A percentile compares a stretch with the other conserved stretches of the same genome.
These are phyloP conservation scores for Malthinus flaveolus DNA, from an alignment of 2,888 invertebrate species.

Conservation along the genomic window DNA sequence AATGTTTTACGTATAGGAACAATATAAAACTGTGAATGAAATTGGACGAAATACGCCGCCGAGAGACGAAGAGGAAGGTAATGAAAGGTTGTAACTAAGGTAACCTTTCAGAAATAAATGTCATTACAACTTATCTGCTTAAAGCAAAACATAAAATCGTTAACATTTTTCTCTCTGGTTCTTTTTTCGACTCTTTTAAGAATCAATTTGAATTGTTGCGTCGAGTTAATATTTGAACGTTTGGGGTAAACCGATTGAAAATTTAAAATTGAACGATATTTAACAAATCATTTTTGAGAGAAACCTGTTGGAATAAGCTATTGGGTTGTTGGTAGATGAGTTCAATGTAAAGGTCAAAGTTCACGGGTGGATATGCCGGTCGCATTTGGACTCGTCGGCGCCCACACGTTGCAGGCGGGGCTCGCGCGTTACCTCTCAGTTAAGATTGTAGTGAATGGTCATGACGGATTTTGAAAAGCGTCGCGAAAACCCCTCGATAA, in stretches of 20 bases:
- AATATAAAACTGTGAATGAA: neutral
- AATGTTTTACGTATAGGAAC: neutral
- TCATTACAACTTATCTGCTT: neutral
- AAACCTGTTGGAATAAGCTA: conserved; percentile 39
- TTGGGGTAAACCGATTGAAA: neutral
- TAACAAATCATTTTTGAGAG: conserved; percentile 23
- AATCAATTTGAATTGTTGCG: neutral
- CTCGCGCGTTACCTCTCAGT: conserved; percentile 29
- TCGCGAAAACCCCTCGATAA: conserved; percentile 29
- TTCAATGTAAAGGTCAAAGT: conserved; percentile 45
- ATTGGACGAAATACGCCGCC: neutral
- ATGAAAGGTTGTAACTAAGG: conserved; percentile 1
- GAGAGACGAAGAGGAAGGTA: neutral
- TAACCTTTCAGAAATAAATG: neutral
- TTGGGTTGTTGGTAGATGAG: conserved; percentile 41
- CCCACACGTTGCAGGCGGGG: conserved; percentile 39
- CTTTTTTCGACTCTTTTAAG: neutral
- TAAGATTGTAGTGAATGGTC: conserved; percentile 22
- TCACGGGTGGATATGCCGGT: conserved; percentile 42
- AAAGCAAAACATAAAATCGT: conserved; percentile 1
- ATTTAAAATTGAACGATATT: conserved; percentile 2
- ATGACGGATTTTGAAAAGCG: conserved; percentile 30
- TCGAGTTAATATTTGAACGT: neutral
- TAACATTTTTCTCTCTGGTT: neutral
- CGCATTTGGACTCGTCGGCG: conserved; percentile 43